Evolutionary conservation across 1,140 invertebrate genomes (phyloP), one percentile per base, ranked within the genome.

Genomic region (Ephestia elutella): DNA sequence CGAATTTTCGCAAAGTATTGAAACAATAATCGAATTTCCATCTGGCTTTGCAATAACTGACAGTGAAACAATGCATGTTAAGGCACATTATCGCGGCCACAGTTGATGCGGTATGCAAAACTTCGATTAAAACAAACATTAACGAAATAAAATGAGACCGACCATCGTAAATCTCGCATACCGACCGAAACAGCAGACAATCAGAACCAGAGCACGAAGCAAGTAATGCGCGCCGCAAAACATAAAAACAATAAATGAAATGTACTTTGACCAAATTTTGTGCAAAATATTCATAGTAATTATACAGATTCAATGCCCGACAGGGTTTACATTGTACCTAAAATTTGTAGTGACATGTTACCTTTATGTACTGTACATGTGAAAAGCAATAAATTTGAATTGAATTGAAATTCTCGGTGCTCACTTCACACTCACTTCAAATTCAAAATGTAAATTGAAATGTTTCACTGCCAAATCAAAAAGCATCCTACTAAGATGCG

Each of bases 101-200:
- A 44, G 38, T 44, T 44, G 15, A 44, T 44, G 38, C 15, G 38
- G 38, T 44, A 44, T 7, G 38, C 15, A 13, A 15, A 44, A 44
- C 38, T 44, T 44, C 38, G 38, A 15, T 44, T 44, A 44, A 44
- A 44, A 44, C 38, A 44, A 15, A 44, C 38, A 44, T 15, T 44
- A 38, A 44, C 38, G 13, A 44, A 44, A 44, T 44, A 44, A 44
- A 44, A 44, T 44, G 38, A 44, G 38, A 44, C n/a, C 13, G 38
- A 15, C 38, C 2, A 13, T 38, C 32, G 32, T 38, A 38, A 38
- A 38, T 44, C 38, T 10, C 38, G 38, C 38, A 44, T 44, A 15
- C 38, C 13, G 38, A 44, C 38, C 38, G 15, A 15, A 35, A 44
- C 38, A 3, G 38, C 38, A 15, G 32, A 17, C 13, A 15, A 44